Conservation (phyloP, 2,113 vertebrate species). For the Eublepharis macularius region DNA sequence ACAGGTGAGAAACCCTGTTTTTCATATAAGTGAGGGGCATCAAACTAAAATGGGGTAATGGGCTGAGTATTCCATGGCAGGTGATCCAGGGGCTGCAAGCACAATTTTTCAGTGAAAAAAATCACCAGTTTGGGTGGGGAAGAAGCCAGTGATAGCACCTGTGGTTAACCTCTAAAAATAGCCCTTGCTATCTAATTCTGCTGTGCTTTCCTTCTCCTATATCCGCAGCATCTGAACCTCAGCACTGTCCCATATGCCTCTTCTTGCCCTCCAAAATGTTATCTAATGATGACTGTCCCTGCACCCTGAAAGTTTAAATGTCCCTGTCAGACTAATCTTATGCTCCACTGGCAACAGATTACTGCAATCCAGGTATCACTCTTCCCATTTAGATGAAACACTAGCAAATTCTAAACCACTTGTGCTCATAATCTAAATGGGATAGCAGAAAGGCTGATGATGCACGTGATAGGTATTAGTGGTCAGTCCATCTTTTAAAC, state of each 20-base stretch:
- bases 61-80: no score
- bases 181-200: neutral
- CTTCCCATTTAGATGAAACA: neutral
- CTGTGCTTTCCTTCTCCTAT: neutral
- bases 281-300: neutral
- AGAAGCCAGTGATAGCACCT: no score
- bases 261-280: neutral
- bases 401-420: neutral
- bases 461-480: neutral
- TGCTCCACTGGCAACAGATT: no score
- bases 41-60: neutral
- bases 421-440: neutral
- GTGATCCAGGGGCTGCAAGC: no score
- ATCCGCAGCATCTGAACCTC: neutral
- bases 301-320: neutral
- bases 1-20: no score
- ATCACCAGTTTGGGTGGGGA: neutral
- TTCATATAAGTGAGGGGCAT: neutral
- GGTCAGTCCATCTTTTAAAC: neutral
- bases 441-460: neutral
- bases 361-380: neutral
- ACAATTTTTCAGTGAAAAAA: neutral
- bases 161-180: neutral
- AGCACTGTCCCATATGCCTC: neutral
- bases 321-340: neutral